Conservation (phyloP, 2,888 invertebrate genomes). For the Thymelicus sylvestris region DNA sequence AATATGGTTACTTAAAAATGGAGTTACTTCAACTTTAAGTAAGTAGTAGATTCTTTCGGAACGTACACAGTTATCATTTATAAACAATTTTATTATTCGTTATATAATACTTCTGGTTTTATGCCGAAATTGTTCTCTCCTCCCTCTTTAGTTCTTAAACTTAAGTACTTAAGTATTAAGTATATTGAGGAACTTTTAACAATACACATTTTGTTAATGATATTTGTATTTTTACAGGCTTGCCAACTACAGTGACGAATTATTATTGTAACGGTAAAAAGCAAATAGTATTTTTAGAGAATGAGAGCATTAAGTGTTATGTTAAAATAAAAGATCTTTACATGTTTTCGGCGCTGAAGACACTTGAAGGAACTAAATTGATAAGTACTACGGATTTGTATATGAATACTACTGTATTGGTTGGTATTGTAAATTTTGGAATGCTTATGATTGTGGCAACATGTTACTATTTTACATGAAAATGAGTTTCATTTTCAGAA, state of each 20-base stretch:
- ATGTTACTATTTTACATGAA: background rate
- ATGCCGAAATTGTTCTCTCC: too few relatives aligned
- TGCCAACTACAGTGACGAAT: constrained; percentile 61
- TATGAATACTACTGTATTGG: constrained; percentile 60
- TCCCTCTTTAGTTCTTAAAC: too few relatives aligned
- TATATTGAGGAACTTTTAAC: too few relatives aligned
- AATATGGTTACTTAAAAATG: constrained; percentile 66
- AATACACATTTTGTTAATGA: too few relatives aligned
- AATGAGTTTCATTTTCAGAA: constrained; percentile 60
- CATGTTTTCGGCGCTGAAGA: constrained; percentile 65
- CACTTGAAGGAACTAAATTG: constrained; percentile 56
- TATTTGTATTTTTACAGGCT: constrained; percentile 57
- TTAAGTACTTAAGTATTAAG: too few relatives aligned
- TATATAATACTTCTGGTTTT: too few relatives aligned
- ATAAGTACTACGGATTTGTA: constrained; percentile 62
- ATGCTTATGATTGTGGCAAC: background rate
- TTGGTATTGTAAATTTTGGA: constrained; percentile 45
- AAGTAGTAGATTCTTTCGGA: constrained; percentile 34
- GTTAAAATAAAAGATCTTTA: constrained; percentile 69
- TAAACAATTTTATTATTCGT: too few relatives aligned
- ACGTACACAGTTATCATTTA: background rate
- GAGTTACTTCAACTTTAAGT: constrained; percentile 63
- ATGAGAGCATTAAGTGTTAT: constrained; percentile 61
- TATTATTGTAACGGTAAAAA: constrained; percentile 66
- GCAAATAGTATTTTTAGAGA: constrained; percentile 62